A percentile compares a stretch with the other conserved stretches of the same genome.
phyloP scores from a whole-genome alignment of 2,888 invertebrate species.

The Panzeria rudis region DNA sequence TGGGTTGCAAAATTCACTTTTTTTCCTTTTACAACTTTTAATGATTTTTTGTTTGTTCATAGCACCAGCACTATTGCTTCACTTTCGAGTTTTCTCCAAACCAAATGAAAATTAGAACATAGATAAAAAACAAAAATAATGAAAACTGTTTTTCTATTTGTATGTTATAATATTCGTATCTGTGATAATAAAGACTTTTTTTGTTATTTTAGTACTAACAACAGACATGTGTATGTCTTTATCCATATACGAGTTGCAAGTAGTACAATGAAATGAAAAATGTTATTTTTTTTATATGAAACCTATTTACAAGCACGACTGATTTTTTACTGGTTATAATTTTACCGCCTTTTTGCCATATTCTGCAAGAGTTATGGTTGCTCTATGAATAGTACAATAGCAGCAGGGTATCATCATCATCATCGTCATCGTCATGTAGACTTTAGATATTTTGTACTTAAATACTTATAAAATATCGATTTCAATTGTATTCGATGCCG shows the following conservation, averaged over 20 bases:
- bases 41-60: background rate
- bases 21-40: background rate
- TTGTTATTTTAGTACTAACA: background rate
- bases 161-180: background rate
- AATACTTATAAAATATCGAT: slow-evolving; percentile 56
- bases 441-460: slow-evolving; percentile 24
- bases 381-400: background rate
- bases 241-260: background rate
- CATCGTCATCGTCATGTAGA: background rate
- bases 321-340: slow-evolving; percentile 47
- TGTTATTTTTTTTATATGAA: slow-evolving; percentile 58
- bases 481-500: slow-evolving; percentile 31
- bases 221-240: too few relatives aligned
- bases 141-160: background rate
- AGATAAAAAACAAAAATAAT: slow-evolving; percentile 18
- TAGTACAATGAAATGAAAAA: slow-evolving; percentile 34
- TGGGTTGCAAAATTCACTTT: background rate
- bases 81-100: background rate
- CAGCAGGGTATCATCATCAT: slow-evolving; percentile 5
- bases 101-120: slow-evolving; percentile 18
- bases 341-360: slow-evolving; percentile 50
- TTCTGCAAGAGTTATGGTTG: slow-evolving; percentile 19
- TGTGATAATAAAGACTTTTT: background rate
- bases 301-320: slow-evolving; percentile 59
- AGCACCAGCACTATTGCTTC: background rate